Evolutionary conservation across 2,113 vertebrate genomes (phyloP), one percentile per base, ranked within the genome.

Genomic region (Lucifuga dentata): DNA sequence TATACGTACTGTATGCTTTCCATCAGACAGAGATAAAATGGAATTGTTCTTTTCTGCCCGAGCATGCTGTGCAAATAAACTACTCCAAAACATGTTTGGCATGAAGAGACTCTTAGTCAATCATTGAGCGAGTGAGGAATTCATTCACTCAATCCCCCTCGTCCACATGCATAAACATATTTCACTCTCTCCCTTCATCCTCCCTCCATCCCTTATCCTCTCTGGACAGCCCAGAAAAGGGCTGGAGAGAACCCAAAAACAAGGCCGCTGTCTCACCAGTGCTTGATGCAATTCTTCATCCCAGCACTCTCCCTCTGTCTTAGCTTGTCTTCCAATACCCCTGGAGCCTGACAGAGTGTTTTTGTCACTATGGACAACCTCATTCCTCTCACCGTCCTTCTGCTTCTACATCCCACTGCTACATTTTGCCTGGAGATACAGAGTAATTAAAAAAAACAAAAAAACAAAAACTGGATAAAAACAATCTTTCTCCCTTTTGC

Each of bases 331-430:
- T 82, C 52, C 57, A 68, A 24, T 15, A 59, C 51, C 52, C 66
- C 45, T 36, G 69, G 61, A 77, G 49, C 73, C 57, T 58, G 71
- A 75, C 59, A 73, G 32, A 16, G 1, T 36, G 50, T 78, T 45
- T 69, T 53, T 59, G 44, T 77, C 66, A 66, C 64, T 68, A 44
- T 50, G 24, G 63, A 67, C 61, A 84, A 58, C 57, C 63, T 56
- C 52, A 61, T 76, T 45, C 49, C 19, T 68, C 61, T 55, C n/a
- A 0, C 11, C 0, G 8, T 67, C 68, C 49, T 48, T 57, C 68
- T 48, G 36, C 26, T 46, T 60, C 35, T 35, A 53, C 43, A 43
- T 61, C 39, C 53, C 3, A 3, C 11, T 1, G 13, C 11, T 16
- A 32, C 9, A n/a, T 1, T 16, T 61, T 55, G 52, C 63, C 63